Evolutionary conservation across 2,113 vertebrate genomes (phyloP), one percentile per base, ranked within the genome.

Genomic region (Corythornis madagascariensis): DNA sequence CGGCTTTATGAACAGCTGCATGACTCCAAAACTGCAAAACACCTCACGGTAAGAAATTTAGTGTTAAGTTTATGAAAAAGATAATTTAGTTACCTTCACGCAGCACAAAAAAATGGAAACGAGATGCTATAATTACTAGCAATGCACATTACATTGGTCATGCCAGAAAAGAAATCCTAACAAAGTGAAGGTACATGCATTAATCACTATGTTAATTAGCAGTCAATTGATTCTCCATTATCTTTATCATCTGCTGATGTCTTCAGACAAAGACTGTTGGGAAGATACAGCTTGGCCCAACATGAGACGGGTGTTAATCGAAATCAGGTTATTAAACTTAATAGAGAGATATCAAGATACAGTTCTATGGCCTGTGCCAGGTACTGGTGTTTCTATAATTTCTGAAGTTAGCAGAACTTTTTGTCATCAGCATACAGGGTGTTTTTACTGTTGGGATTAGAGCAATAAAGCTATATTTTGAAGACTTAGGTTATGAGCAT

Each of bases 291-390:
- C 73, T 91, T 88, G 52, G 59, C 52, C 59, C 64, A 66, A 0
- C 42, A 9, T 24, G n/a, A 83, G 43, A 74, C 35, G 25, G 66
- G 16, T 17, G 12, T 88, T 77, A 80, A 86, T 93, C 60, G 77
- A 81, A 89, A 77, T 16, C 38, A 83, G 55, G 13, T 88, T 88
- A 55, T 86, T 88, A 57, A 90, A 19, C 35, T 40, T 80, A 72
- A 29, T 40, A 42, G 57, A 59, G 50, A 85, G 64, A 31, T 45
- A 74, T 59, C 33, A 81, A 55, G 69, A 38, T 66, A 33, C 28
- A 67, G 2, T 60, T 64, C 43, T 52, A 0, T 43, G 25, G 42
- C 59, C 21, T 88, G 19, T 94, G 47, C 73, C 28, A 25, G 26
- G 18, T 53, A 25, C 52, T 52, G 31, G 25, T 83, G 13, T 76